Evolutionary conservation across 2,888 invertebrate species (phyloP).

Genomic region (Parasteatoda lunata): DNA sequence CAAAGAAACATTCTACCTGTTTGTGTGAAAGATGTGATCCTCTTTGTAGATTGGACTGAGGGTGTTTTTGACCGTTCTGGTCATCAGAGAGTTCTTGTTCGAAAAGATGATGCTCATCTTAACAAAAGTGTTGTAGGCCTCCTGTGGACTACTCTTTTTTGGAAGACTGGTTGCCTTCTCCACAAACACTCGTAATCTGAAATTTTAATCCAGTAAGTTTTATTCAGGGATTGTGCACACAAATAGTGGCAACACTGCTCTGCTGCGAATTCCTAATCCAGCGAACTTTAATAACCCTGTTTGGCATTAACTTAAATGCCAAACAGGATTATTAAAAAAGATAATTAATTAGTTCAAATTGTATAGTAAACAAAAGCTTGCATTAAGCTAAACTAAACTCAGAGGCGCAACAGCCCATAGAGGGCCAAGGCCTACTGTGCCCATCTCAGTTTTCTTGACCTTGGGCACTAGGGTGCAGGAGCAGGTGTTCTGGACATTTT

Average conservation of each 20-base stretch:
- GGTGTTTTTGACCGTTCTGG: slow-evolving; percentile 70
- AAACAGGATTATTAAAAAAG: too few relatives aligned
- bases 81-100: slow-evolving; percentile 70
- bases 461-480: too few relatives aligned
- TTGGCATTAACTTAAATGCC: too few relatives aligned
- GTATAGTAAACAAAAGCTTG: too few relatives aligned
- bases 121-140: slow-evolving; percentile 71
- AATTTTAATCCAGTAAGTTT: not conserved
- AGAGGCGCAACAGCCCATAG: too few relatives aligned
- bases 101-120: slow-evolving; percentile 72
- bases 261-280: too few relatives aligned
- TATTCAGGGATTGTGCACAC: not conserved
- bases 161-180: slow-evolving; percentile 71
- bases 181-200: slow-evolving; percentile 69
- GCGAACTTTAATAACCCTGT: too few relatives aligned
- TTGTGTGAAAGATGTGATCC: slow-evolving; percentile 71
- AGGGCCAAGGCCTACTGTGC: too few relatives aligned
- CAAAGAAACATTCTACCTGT: slow-evolving; percentile 3
- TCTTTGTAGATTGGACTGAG: slow-evolving; percentile 71
- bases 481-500: too few relatives aligned
- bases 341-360: too few relatives aligned
- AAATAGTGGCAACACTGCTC: not conserved
- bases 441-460: too few relatives aligned
- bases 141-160: slow-evolving; percentile 71
- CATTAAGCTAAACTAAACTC: too few relatives aligned